These are phyloP conservation scores for Procambarus virginalis DNA, from an alignment of 1,140 invertebrate species.

Conservation along the genomic window DNA sequence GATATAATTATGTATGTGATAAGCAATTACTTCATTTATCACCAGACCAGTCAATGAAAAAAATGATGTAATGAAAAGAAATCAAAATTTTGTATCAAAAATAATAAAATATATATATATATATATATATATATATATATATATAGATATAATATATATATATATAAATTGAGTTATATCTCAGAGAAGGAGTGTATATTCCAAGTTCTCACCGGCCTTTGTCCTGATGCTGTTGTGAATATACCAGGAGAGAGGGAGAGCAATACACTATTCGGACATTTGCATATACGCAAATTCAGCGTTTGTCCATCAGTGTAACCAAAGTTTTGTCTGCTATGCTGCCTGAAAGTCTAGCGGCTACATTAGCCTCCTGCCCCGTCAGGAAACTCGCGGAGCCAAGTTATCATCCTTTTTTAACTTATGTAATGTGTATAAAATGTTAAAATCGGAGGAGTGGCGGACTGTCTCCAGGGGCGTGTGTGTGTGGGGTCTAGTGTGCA, in stretches of 20 bases:
- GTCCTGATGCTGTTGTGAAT: conserved; percentile 7
- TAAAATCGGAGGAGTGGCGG: background rate
- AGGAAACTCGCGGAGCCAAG: background rate
- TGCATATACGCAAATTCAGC: conserved; percentile 7
- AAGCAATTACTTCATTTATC: no score
- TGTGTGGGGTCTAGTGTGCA: background rate
- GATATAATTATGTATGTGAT: no score
- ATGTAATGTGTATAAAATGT: background rate
- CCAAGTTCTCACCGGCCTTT: background rate
- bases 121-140: background rate
- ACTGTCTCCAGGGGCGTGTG: background rate
- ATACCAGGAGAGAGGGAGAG: background rate
- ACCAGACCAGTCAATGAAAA: no score
- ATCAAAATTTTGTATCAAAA: no score
- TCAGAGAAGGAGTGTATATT: background rate
- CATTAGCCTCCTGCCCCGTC: background rate
- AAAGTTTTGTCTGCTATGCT: background rate
- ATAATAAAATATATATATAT: background rate
- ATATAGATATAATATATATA: background rate
- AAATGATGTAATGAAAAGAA: no score
- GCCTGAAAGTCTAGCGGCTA: background rate
- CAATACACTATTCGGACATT: conserved; percentile 3
- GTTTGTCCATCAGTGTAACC: background rate
- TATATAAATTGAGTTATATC: background rate
- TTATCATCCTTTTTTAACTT: background rate